phyloP scores from a whole-genome alignment of 2,113 vertebrate species.

The Morone saxatilis region DNA sequence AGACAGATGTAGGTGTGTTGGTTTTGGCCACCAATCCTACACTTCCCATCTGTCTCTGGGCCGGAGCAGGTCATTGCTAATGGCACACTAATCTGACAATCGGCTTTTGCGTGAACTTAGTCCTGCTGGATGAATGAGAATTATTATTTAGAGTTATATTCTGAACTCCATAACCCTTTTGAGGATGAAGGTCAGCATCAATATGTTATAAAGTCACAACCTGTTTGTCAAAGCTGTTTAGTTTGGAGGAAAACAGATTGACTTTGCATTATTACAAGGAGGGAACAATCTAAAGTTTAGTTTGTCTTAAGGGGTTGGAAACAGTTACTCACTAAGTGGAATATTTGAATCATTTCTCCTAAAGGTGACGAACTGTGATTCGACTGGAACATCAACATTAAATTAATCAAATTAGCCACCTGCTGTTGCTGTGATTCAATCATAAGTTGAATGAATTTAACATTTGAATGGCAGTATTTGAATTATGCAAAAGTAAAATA shows the following conservation, averaged over 20 bases:
- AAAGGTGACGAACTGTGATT: slow-evolving; percentile 16
- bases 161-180: neutral
- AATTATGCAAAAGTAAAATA: neutral
- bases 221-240: neutral
- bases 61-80: slow-evolving; percentile 33
- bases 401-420: slow-evolving; percentile 56
- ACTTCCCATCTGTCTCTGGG: slow-evolving; percentile 37
- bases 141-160: slow-evolving; percentile 7
- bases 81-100: slow-evolving; percentile 2
- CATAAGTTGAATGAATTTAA: slow-evolving; percentile 7
- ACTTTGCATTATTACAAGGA: neutral
- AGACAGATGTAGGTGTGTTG: slow-evolving; percentile 30
- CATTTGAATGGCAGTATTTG: neutral
- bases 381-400: slow-evolving; percentile 27
- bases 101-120: slow-evolving; percentile 28
- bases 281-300: neutral
- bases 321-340: slow-evolving; percentile 18
- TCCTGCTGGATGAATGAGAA: slow-evolving; percentile 1
- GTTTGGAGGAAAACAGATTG: neutral
- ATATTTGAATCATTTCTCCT: slow-evolving; percentile 34
- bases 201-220: slow-evolving; percentile 7
- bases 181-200: neutral
- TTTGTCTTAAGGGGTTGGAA: slow-evolving; percentile 4
- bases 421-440: slow-evolving; percentile 45
- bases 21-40: slow-evolving; percentile 21